Evolutionary conservation across 2,888 invertebrate genomes (phyloP), one percentile per base, ranked within the genome.

Genomic region (Melipona beecheii): DNA sequence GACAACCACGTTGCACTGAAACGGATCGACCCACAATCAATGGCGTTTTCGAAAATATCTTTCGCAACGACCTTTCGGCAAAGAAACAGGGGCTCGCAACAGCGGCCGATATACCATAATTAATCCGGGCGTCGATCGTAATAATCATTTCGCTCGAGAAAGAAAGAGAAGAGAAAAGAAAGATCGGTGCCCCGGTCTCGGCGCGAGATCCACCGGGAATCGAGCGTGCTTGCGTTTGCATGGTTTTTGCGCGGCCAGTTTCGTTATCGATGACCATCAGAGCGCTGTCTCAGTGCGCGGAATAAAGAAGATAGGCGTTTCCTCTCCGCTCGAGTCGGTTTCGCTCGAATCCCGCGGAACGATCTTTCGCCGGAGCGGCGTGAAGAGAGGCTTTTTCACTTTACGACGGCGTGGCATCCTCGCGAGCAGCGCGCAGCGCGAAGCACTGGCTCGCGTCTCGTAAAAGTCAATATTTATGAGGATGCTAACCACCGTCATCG

Each of bases 381-480:
- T 9, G 31, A 71, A 24, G 56, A 65, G 78, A 87, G 83, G 88
- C 87, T 85, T 91, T 91, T 91, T 91, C 91, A 88, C 89, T 91
- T 90, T 90, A 90, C 90, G 90, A 91, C 87, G 84, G 79, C 73
- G 83, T 78, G 83, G 83, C 81, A 68, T 69, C 75, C 66, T 66
- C 65, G 73, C 58, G 36, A 17, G 31, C 31, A 31, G 31, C 31
- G 31, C 31, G 2, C 31, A 31, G 58, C 31, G 66, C 84, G 64
- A 62, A 64, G 65, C 43, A 43, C 43, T 43, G 54, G 68, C 65
- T 49, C 85, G 87, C 83, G 87, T 87, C 91, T 91, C 91, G 92
- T 89, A 91, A 89, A 91, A 91, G 92, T 91, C 91, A 92, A 93
- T 93, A 93, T 93, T 93, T 93, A 93, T 91, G 93, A 92, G 92